Evolutionary conservation across 2,888 invertebrate species (phyloP).

Genomic region (Lysandra coridon): DNA sequence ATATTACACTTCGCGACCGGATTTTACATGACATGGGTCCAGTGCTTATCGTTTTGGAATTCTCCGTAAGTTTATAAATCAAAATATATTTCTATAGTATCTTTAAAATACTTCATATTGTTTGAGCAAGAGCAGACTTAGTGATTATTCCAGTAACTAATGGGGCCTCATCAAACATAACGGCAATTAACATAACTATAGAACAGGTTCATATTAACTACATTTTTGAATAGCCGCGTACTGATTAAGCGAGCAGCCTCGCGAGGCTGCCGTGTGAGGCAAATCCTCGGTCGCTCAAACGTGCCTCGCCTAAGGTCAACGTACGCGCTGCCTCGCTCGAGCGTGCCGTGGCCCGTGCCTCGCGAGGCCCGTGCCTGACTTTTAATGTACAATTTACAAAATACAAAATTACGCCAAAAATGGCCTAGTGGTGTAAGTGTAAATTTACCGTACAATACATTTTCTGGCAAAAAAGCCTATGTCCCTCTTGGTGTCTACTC

Average conservation of each 20-base stretch:
- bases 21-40: background rate
- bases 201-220: background rate
- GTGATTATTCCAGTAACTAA: background rate
- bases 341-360: no score
- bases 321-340: no score
- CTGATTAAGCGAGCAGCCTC: no score
- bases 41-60: background rate
- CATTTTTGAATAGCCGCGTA: background rate
- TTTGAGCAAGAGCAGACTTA: background rate
- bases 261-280: no score
- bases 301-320: no score
- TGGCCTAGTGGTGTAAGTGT: no score
- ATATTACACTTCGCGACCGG: background rate
- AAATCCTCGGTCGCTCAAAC: no score
- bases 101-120: background rate
- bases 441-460: no score
- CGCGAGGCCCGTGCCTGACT: no score
- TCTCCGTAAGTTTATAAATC: background rate
- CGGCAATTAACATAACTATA: background rate
- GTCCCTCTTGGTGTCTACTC: no score
- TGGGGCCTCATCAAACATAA: background rate
- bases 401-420: background rate
- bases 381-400: background rate
- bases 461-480: no score
- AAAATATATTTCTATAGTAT: background rate